Percentiles rank a stretch among this genome's conserved stretches.
Conservation (phyloP, 2,797 vertebrate genomes). For the Poecilia wingei region DNA sequence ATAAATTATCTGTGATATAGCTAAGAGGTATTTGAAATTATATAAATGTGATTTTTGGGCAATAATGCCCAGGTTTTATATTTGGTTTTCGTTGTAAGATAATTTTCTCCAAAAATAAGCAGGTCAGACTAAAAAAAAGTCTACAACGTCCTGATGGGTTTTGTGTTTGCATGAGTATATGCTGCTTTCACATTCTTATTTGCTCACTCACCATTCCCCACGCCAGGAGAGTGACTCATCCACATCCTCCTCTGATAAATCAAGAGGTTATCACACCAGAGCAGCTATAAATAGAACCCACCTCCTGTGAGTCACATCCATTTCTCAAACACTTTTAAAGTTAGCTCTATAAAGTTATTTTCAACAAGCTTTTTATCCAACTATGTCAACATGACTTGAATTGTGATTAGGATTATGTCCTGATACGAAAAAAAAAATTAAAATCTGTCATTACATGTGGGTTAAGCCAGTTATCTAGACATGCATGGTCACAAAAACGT, state of each 20-base stretch:
- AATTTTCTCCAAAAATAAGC: constrained; percentile 18
- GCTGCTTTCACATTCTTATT: constrained; percentile 26
- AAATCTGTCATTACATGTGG: not conserved
- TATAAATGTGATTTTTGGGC: no score
- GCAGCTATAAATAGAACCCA: constrained; percentile 75
- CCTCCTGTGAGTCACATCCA: constrained; percentile 63
- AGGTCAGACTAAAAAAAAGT: not conserved
- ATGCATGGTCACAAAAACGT: not conserved
- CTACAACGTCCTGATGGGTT: not conserved
- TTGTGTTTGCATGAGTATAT: not conserved
- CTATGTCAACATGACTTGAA: constrained; percentile 29
- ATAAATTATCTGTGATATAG: no score
- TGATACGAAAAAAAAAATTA: constrained; percentile 4
- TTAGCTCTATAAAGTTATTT: constrained; percentile 54
- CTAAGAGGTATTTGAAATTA: no score
- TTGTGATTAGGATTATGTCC: constrained; percentile 13
- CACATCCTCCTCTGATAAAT: constrained; percentile 77
- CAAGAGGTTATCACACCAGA: constrained; percentile 72
- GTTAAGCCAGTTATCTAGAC: not conserved
- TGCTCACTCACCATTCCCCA: constrained; percentile 50
- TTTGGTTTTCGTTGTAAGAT: not conserved
- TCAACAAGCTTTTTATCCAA: constrained; percentile 48
- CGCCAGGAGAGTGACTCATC: constrained; percentile 76
- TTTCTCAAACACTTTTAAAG: constrained; percentile 69
- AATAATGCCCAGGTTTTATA: not conserved